A percentile compares a stretch with the other conserved stretches of the same genome.
Conservation (phyloP, 2,113 vertebrate species). For the Platichthys flesus region DNA sequence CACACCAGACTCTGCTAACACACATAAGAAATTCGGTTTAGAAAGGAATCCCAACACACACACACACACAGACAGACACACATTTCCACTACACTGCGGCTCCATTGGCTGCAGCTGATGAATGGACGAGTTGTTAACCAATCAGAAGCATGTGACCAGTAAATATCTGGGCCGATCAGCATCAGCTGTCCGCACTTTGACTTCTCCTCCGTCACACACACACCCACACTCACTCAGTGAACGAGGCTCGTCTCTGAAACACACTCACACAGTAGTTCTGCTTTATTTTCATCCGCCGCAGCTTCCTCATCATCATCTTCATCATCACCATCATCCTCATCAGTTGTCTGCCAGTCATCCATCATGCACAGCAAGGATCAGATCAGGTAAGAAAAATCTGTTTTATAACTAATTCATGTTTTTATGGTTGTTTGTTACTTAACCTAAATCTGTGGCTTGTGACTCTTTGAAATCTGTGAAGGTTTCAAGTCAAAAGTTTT, state of each 20-base stretch:
- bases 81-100: neutral
- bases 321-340: conserved; percentile 2
- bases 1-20: conserved; percentile 1
- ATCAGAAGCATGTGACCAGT: conserved; percentile 63
- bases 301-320: neutral
- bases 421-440: neutral
- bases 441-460: neutral
- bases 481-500: no score
- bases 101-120: conserved; percentile 61
- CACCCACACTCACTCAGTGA: conserved; percentile 1
- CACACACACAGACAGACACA: conserved; percentile 3
- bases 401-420: neutral
- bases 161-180: conserved; percentile 47
- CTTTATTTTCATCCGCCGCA: neutral
- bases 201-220: neutral
- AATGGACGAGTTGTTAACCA: conserved; percentile 56
- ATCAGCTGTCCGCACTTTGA: conserved; percentile 19
- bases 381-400: conserved; percentile 75
- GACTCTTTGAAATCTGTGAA: neutral
- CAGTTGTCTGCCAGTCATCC: neutral
- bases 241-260: neutral
- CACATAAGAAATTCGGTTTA: neutral
- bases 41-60: neutral
- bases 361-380: conserved; percentile 82
- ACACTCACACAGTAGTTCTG: neutral